Base-by-base conservation (phyloP, 2,113 vertebrate species). In the Shinisaurus crocodilurus region DNA sequence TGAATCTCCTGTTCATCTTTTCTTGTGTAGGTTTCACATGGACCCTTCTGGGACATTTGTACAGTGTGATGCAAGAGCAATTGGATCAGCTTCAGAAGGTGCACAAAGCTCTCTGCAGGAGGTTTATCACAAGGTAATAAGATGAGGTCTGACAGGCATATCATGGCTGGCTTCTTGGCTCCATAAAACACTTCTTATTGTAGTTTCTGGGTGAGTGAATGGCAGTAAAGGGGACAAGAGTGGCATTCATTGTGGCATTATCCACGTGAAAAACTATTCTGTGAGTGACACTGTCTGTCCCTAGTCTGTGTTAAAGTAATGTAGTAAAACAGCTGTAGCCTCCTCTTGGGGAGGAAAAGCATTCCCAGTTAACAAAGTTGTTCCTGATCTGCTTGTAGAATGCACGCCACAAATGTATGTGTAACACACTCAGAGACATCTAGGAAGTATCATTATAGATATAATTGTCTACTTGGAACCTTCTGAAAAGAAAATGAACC, bases 1-100 rank as follows among this genome's bases (percentile, higher is more conserved):
- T 54, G 9, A 48, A 43, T 0, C 0, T 60, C 10, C 32, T 0
- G 0, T 1, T 92, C 12, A 20, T 8, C 50, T 40, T 89, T 34
- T 92, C 87, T 2, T 81, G 0, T 94, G 0, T 95, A 99, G 99
- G 92, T 99, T 99, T 95, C 99, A 99, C 96, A 99, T 99, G 99
- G 99, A 99, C 91, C 99, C 99, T 0, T 99, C 99, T 12, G 99
- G 99, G 84, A 99, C 99, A 0, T 99, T 99, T 89, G 99, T 99
- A 85, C 99, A 99, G 95, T 99, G 99, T n/a, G 99, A 99, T 48
- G 99, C 99, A 90, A 97, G 98, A 93, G 99, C 99, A 12, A 99
- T 99, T 12, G 99, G 99, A 91, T 99, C 99, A 5, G 99, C 99
- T 43, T 99, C 99, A 1, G 99, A 99, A 94, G 99, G 99, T 1